Percentiles rank a stretch among this genome's conserved stretches.
Conservation (phyloP, 2,113 vertebrate genomes). For the Bungarus multicinctus region DNA sequence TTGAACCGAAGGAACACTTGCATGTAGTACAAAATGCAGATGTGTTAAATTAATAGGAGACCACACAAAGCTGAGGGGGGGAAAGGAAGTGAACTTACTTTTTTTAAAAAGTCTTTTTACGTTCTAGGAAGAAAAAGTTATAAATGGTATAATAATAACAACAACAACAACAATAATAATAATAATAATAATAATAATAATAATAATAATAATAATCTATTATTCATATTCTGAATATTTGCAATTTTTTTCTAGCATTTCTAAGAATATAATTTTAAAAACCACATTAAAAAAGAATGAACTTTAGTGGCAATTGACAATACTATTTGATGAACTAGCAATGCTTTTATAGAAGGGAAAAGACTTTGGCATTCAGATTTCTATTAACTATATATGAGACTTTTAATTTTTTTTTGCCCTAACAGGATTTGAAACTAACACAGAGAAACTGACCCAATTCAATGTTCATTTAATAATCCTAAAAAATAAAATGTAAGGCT, state of each 20-base stretch:
- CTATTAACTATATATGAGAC: background rate
- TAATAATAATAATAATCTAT: too few relatives aligned
- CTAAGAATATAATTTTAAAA: background rate
- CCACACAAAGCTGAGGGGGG: background rate
- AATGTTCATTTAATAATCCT: background rate
- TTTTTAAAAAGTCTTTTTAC: background rate
- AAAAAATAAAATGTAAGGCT: background rate
- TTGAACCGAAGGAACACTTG: background rate
- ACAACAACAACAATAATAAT: background rate
- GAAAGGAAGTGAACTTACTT: background rate
- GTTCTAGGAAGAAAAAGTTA: background rate
- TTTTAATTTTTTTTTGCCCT: background rate
- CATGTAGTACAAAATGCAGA: background rate
- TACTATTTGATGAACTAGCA: background rate
- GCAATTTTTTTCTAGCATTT: background rate
- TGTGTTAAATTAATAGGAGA: background rate
- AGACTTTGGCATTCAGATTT: background rate
- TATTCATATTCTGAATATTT: constrained; percentile 5
- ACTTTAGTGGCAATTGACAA: background rate
- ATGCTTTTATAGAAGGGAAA: background rate
- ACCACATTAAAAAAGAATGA: background rate
- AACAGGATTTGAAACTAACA: background rate
- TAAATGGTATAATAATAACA: background rate
- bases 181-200: background rate
- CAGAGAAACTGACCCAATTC: background rate